Base-by-base conservation (phyloP, 2,797 vertebrate species). In the Eurystomus glaucurus region DNA sequence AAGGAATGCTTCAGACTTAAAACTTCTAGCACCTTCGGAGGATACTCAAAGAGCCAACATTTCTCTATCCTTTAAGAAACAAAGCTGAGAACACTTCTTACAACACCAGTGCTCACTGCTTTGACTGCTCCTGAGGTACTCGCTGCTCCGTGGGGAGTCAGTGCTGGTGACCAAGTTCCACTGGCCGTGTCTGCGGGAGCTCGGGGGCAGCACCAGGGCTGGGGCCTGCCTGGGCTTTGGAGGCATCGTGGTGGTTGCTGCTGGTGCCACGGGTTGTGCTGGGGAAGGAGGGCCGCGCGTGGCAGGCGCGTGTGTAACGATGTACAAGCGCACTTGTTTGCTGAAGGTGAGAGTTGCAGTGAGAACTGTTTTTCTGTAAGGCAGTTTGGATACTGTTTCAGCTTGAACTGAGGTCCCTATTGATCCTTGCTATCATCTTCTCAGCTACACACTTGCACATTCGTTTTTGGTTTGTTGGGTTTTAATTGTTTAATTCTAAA, bases 381-480 rank as follows among this genome's bases (percentile, higher is more conserved):
- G n/a, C 79, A 58, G 43, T 84, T 82, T 25, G 72, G 72, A 79
- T 88, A 23, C 55, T 51, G 70, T 91, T 93, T 85, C 96, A 85
- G 55, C 84, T 85, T 71, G 86, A 69, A 64, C 88, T 14, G 26
- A 92, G 70, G 74, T 94, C 77, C 85, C 0, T 31, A 52, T 70
- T 16, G 13, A 93, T 55, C 60, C 81, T 85, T 89, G 78, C 70
- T 91, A 0, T 69, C 2, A 9, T 82, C 94, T 96, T 96, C 94
- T 87, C 83, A 95, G 48, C 75, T 85, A 93, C 71, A 93, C 81
- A 91, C 89, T 96, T 97, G 94, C 88, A 96, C 95, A 81, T 81
- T 83, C 75, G 71, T 28, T 72, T 93, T 93, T 15, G 37, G 52
- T 48, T 90, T 80, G 48, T 20, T 35, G 68, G 75, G 19, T 66